phyloP scores from a whole-genome alignment of 2,113 vertebrate species.

The Brachirus orientalis region DNA sequence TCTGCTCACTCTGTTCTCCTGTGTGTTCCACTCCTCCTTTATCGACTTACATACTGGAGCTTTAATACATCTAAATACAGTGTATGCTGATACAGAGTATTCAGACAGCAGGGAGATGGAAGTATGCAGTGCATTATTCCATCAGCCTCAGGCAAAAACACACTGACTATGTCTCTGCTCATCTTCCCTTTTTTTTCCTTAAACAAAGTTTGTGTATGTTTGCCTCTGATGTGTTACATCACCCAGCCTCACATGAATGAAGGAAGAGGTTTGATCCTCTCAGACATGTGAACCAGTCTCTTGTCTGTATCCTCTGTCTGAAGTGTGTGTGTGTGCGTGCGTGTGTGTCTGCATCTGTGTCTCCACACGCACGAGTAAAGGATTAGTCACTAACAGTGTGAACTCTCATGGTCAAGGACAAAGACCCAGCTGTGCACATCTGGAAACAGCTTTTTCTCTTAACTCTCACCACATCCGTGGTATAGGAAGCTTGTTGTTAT shows the following conservation, averaged over 20 bases:
- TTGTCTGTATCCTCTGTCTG: constrained; percentile 9
- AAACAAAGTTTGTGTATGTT: constrained; percentile 15
- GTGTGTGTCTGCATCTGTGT: constrained; percentile 13
- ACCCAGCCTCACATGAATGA: constrained; percentile 7
- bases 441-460: constrained; percentile 63
- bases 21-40: too few relatives aligned
- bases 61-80: constrained; percentile 3
- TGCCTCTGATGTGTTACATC: constrained; percentile 8
- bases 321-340: constrained; percentile 11
- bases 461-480: constrained; percentile 30
- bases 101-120: not conserved
- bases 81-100: not conserved
- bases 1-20: too few relatives aligned
- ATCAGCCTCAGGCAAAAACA: constrained; percentile 39
- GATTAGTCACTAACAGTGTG: constrained; percentile 60
- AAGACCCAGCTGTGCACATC: constrained; percentile 57
- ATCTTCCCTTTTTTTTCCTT: constrained; percentile 51
- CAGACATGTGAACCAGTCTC: constrained; percentile 25
- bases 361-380: constrained; percentile 27
- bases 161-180: constrained; percentile 20
- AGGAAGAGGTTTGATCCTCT: constrained; percentile 30
- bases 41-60: too few relatives aligned
- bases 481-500: constrained; percentile 24
- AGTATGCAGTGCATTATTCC: constrained; percentile 34
- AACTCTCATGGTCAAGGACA: constrained; percentile 45